Evolutionary conservation across 2,888 invertebrate genomes (phyloP), one percentile per base, ranked within the genome.

Genomic region (Elmis aenea): DNA sequence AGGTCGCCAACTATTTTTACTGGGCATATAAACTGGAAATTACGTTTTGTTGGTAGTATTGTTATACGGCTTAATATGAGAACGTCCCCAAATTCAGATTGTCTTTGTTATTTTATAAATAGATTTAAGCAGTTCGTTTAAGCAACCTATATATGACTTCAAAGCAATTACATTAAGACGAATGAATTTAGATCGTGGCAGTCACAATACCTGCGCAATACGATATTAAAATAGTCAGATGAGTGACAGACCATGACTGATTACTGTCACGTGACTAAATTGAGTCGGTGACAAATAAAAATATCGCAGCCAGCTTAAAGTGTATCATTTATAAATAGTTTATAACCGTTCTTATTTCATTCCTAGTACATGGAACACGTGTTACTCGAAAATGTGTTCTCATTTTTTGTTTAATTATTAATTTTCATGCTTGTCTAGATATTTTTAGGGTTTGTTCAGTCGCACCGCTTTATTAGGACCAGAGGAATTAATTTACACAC

Each of bases 161-260:
- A 41, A 41, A 41, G 41, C 33, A 40, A 41, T 41, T 33, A 22
- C n/a, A n/a, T n/a, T n/a, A n/a, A 33, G 35, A 32, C 31, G 42
- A 46, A 46, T 54, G 49, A 51, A 54, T 53, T 52, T 53, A 52
- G 48, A 54, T 51, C 42, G n/a, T n/a, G n/a, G n/a, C n/a, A n/a
- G n/a, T n/a, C n/a, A n/a, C n/a, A n/a, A n/a, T n/a, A 48, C 48
- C 46, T 46, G 48, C 41, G 46, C 27, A 51, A 45, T 48, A 48
- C 35, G 46, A 51, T 45, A 48, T 52, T 42, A 52, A 52, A 51
- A 50, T 53, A 54, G 47, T 42, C 46, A 54, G 43, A 55, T 58
- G 59, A 59, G 53, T 61, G 62, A 62, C 61, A 59, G 57, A 59
- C 59, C 56, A 56, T 62, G 64, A 64, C 61, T 62, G 63, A 64